Conservation (phyloP, 2,113 vertebrate genomes). For the Oreochromis niloticus region DNA sequence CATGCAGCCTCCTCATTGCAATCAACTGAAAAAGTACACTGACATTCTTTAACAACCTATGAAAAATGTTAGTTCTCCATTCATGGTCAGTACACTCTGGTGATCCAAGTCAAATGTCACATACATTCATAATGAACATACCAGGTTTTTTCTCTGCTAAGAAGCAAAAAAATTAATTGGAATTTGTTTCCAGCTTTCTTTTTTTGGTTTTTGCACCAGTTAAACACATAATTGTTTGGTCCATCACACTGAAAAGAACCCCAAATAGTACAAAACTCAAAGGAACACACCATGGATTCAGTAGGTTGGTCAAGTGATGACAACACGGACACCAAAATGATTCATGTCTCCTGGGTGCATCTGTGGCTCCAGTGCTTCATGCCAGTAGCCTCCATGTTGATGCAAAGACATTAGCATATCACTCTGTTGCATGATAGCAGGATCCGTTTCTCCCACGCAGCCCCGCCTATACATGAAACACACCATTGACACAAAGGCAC, state of each 20-base stretch:
- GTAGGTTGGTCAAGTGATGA: conserved; percentile 50
- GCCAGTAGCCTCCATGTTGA: conserved; percentile 50
- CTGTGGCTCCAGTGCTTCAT: conserved; percentile 53
- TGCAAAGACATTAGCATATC: conserved; percentile 56
- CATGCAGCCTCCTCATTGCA: background rate
- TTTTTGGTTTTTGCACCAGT: background rate
- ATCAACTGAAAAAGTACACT: background rate
- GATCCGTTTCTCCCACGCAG: conserved; percentile 54
- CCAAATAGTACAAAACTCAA: conserved; percentile 46
- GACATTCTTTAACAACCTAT: background rate
- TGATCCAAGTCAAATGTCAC: background rate
- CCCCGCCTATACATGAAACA: conserved; percentile 61
- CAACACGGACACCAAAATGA: conserved; percentile 57
- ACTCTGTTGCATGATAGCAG: conserved; percentile 40
- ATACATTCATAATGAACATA: background rate
- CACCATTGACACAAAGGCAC: conserved; percentile 65
- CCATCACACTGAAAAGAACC: conserved; percentile 5
- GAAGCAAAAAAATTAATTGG: background rate
- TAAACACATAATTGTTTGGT: background rate
- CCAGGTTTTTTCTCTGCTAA: background rate
- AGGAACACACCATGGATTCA: conserved; percentile 61
- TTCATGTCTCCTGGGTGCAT: conserved; percentile 55
- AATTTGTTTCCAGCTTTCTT: background rate
- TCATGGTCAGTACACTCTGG: background rate
- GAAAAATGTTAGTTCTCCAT: background rate